Base-by-base conservation (phyloP, 2,113 vertebrate genomes). In the Ophthalmolycus amberensis region DNA sequence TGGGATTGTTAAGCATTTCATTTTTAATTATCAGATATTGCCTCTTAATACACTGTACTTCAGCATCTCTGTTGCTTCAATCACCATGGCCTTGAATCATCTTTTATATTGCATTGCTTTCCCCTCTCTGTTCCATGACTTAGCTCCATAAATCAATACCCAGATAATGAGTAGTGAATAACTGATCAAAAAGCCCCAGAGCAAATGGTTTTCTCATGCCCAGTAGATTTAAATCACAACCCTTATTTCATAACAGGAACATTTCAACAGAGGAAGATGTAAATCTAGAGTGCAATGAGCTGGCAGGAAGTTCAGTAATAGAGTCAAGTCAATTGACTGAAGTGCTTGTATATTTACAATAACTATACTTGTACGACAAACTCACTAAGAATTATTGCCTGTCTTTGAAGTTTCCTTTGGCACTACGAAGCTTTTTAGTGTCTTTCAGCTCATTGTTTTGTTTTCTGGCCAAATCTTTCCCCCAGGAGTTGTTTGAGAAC, bases 111-210 rank as follows among this genome's bases (percentile, higher is more conserved):
- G 56, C 74, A 60, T 66, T 80, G 69, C 52, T 63, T 42, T 86
- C 66, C 64, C 69, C 60, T 76, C 29, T 74, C 74, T 85, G 71
- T 75, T 83, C 64, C 27, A 65, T 76, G 71, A 85, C 48, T 90
- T 88, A 85, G 86, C 84, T 84, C 73, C 77, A 67, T 84, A 80
- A 86, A 86, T 84, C 79, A 72, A 65, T 76, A 79, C 58, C 62
- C 85, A 83, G 79, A 85, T 77, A 83, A 86, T 73, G 60, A 87
- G 63, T 48, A 70, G 84, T 84, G 90, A 90, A 92, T 91, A 89
- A 80, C 67, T n/a, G 67, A 82, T 84, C 67, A 84, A 85, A 83
- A 71, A 5, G 27, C n/a, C 27, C 37, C 46, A 15, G 37, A 58
- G 44, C 44, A 77, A 74, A 86, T 86, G 71, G 37, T 82, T 82